Base-by-base conservation (phyloP, 64 coral and sea anemone genomes). In the Platygyra sinensis region DNA sequence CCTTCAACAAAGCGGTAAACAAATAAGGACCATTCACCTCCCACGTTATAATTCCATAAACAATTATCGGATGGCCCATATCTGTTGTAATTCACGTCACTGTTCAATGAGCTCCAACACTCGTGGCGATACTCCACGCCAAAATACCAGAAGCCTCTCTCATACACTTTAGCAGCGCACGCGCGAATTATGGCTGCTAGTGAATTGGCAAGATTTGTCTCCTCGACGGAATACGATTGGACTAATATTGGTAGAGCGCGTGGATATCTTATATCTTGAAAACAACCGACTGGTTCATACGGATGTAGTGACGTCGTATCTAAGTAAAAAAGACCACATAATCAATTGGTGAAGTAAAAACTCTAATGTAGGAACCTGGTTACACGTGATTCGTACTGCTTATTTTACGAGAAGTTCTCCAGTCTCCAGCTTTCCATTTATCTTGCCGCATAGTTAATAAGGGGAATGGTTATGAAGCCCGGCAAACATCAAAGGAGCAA, bases 1-100 rank as follows among this genome's bases (percentile, higher is more conserved):
- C 73, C 73, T 75, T 42, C 32, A 12, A 75, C 73, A 75, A 75
- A 75, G 32, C 73, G 73, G 20, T 75, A 75, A 39, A 75, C 73
- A 18, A 75, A 75, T 14, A 38, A 49, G 3, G 29, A 19, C 73
- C 73, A 75, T 17, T 4, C 16, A 15, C 4, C 36, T 33, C 73
- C 73, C 5, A 75, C 30, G 15, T 18, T 17, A 7, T 75, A 39
- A 4, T 8, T 8, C 33, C 32, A 8, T 12, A 19, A 17, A 33
- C 73, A 75, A 19, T 33, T 20, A 30, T 75, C 9, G 73, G 30
- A 20, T 75, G 15, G 32, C 17, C 73, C 73, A 75, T 75, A 18
- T 7, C 16, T 75, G 73, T 75, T 39, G 73, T 75, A 75, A 16
- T 32, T 39, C 6, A 75, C 4, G 8, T 15, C 17, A 8, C 36